These are phyloP conservation scores for Eleutherodactylus coqui DNA, from an alignment of 2,797 vertebrate species.

Conservation along the genomic window DNA sequence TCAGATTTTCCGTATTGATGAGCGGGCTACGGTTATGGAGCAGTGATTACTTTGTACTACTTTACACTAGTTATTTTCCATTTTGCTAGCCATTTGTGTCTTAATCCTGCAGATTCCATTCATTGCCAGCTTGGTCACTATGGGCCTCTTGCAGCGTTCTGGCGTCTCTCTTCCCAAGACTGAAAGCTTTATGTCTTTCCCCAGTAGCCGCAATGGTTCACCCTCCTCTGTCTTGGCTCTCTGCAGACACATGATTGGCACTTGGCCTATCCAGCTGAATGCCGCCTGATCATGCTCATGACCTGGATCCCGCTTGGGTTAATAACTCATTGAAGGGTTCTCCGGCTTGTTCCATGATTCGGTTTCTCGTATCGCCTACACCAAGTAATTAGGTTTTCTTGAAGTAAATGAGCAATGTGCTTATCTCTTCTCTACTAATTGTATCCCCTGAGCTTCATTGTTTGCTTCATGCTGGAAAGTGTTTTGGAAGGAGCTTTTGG, in stretches of 20 bases:
- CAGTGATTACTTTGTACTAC: not conserved
- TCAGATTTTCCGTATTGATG: not conserved
- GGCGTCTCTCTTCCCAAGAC: not conserved
- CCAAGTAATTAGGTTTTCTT: conserved; percentile 41
- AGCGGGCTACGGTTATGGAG: not conserved
- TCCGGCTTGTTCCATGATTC: not conserved
- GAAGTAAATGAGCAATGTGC: conserved; percentile 13
- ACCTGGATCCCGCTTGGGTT: not conserved
- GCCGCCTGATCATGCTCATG: not conserved
- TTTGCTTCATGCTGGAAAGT: not conserved
- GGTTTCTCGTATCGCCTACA: conserved; percentile 1
- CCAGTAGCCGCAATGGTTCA: too few relatives aligned
- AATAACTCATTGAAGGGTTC: conserved; percentile 12
- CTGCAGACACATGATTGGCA: not conserved
- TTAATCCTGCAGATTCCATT: not conserved
- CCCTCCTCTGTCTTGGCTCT: not conserved
- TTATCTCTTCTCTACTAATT: conserved; percentile 53
- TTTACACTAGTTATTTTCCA: not conserved
- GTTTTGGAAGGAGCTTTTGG: conserved; percentile 23
- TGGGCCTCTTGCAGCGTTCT: not conserved
- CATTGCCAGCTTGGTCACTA: too few relatives aligned
- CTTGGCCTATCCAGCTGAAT: conserved; percentile 5
- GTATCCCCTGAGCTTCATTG: conserved; percentile 49
- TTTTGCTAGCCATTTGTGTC: not conserved
- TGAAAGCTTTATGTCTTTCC: not conserved